These are phyloP conservation scores for Numenius arquata DNA, from an alignment of 2,113 vertebrate genomes.

Conservation along the genomic window DNA sequence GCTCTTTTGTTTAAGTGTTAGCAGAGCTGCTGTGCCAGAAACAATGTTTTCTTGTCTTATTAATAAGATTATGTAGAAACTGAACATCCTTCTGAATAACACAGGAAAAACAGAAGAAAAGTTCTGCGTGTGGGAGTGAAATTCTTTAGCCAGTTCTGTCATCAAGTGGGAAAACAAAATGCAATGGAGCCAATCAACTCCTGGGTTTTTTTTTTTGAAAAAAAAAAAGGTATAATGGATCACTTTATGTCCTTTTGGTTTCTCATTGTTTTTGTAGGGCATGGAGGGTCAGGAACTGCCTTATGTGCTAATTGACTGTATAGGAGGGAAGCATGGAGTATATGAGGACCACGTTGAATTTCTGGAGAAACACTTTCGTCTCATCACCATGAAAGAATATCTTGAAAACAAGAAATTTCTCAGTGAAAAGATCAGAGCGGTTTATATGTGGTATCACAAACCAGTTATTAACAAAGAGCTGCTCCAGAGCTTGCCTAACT, in stretches of 20 bases:
- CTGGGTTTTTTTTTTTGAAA: background rate
- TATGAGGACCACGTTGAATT: slow-evolving; percentile 57
- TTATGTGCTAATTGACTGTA: slow-evolving; percentile 54
- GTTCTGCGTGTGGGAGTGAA: background rate
- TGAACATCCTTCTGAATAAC: background rate
- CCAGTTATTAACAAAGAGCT: slow-evolving; percentile 56
- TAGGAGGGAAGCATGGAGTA: slow-evolving; percentile 54
- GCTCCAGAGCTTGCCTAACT: slow-evolving; percentile 68
- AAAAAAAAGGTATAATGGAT: background rate
- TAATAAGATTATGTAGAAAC: background rate
- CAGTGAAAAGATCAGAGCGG: slow-evolving; percentile 65
- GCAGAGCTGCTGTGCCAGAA: background rate
- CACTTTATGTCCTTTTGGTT: background rate
- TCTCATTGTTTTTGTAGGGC: background rate
- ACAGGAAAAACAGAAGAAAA: background rate
- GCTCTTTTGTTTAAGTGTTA: background rate
- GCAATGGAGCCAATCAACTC: background rate
- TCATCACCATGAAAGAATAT: slow-evolving; percentile 73
- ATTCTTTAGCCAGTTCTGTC: background rate
- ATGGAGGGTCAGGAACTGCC: slow-evolving; percentile 69
- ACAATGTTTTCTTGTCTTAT: background rate
- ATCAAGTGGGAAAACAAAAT: background rate
- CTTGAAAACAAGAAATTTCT: slow-evolving; percentile 60
- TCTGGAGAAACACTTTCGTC: slow-evolving; percentile 72
- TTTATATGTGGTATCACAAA: slow-evolving; percentile 71